Evolutionary conservation across 2,888 invertebrate species (phyloP).

Genomic region (Eremobia ochroleuca): DNA sequence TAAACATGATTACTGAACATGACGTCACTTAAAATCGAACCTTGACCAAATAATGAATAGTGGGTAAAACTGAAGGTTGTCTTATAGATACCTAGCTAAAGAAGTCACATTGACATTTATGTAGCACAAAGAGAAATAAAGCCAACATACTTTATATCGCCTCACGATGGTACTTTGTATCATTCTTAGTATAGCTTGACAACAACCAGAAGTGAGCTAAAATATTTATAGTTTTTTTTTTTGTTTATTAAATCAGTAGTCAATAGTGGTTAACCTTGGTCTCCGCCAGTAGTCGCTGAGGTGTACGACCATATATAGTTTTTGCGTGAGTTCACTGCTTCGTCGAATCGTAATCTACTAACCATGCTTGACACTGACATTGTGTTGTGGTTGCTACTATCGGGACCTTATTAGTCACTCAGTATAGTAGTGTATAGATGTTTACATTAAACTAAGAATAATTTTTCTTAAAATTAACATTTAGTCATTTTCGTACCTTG

Average conservation of each 20-base stretch:
- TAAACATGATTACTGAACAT: slow-evolving; percentile 56
- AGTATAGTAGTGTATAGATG: too few species aligned
- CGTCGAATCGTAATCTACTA: slow-evolving; percentile 69
- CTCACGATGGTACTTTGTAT: not conserved
- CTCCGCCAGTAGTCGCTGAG: slow-evolving; percentile 72
- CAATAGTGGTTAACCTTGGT: slow-evolving; percentile 79
- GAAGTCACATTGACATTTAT: slow-evolving; percentile 49
- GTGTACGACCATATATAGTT: slow-evolving; percentile 81
- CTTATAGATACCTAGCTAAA: slow-evolving; percentile 32
- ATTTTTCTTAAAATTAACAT: not conserved
- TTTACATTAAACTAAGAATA: slow-evolving; percentile 16
- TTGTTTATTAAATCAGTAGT: slow-evolving; percentile 49
- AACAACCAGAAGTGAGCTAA: slow-evolving; percentile 31
- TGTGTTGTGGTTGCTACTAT: slow-evolving; percentile 69
- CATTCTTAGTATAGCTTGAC: slow-evolving; percentile 22
- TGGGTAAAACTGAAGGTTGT: slow-evolving; percentile 53
- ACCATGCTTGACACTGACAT: slow-evolving; percentile 76
- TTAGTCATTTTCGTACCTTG: not conserved
- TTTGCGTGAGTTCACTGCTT: slow-evolving; percentile 73
- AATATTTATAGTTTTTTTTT: slow-evolving; percentile 40
- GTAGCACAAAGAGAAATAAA: slow-evolving; percentile 18
- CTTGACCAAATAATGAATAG: slow-evolving; percentile 68
- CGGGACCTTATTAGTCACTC: slow-evolving; percentile 50
- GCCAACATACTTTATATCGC: not conserved
- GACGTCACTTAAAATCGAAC: slow-evolving; percentile 61